Conservation (phyloP, 1,140 invertebrate species). For the Caenorhabditis inopinata region DNA sequence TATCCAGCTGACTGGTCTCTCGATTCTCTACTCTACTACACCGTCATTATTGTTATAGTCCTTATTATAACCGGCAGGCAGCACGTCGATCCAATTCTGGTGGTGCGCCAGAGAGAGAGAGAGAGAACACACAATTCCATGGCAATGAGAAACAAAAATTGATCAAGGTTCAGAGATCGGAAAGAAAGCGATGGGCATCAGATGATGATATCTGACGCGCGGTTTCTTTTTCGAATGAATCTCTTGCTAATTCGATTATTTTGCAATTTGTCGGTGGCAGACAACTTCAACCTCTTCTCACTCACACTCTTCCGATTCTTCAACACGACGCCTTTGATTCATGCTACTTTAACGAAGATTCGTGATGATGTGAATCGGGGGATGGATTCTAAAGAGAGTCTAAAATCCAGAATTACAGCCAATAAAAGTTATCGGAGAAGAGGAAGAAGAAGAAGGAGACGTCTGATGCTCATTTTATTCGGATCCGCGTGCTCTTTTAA, state of each 20-base stretch:
- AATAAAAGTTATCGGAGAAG: no score
- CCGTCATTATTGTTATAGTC: slow-evolving; percentile 11
- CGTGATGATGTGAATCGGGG: no score
- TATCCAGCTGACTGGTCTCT: not conserved
- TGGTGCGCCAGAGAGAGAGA: not conserved
- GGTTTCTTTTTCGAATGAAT: no score
- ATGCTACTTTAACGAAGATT: no score
- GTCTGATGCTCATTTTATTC: no score
- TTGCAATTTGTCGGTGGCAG: not conserved
- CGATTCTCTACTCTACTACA: not conserved
- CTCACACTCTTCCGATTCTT: no score
- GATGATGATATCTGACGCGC: not conserved
- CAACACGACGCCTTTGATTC: no score
- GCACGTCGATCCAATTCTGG: not conserved
- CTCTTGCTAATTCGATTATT: slow-evolving; percentile 12
- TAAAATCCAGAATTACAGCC: no score
- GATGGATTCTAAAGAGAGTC: no score
- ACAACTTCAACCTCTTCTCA: no score
- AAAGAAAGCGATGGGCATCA: not conserved
- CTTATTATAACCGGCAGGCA: not conserved
- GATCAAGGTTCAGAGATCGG: slow-evolving; percentile 12
- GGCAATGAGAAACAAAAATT: slow-evolving; percentile 23
- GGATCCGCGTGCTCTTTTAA: no score
- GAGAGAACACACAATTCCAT: not conserved
- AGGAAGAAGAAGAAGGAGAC: no score